Percentiles rank a stretch among this genome's conserved stretches.
Evolutionary conservation across 2,113 vertebrate species (phyloP).

Genomic region (Leptosomus discolor): DNA sequence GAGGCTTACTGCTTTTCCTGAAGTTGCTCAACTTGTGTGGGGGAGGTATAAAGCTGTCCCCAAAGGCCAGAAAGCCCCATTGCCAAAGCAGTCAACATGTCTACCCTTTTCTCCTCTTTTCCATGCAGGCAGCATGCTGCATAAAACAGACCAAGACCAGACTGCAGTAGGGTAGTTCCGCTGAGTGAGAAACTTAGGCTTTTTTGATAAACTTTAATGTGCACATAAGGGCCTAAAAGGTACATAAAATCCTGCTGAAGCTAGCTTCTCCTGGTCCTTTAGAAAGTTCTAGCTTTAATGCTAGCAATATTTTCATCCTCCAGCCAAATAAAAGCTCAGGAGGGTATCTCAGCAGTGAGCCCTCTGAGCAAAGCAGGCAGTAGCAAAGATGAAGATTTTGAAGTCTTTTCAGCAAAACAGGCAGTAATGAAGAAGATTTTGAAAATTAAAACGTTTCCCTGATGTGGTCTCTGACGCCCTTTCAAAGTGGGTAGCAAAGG

Average conservation of each 20-base stretch:
- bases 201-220: background rate
- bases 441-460: background rate
- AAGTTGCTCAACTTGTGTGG: background rate
- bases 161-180: background rate
- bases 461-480: background rate
- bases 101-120: background rate
- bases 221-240: background rate
- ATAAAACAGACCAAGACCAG: background rate
- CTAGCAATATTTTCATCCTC: background rate
- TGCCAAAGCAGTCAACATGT: background rate
- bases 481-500: background rate
- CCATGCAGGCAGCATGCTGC: background rate
- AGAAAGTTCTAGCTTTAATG: background rate
- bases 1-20: background rate
- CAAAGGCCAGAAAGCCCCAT: background rate
- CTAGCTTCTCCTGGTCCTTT: background rate
- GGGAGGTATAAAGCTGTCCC: background rate
- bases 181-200: background rate
- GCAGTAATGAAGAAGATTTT: background rate
- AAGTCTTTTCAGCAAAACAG: background rate
- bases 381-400: background rate
- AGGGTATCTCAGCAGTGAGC: background rate
- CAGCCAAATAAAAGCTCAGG: background rate
- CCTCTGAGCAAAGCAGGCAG: background rate
- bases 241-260: background rate